Evolutionary conservation across 2,113 vertebrate genomes (phyloP), one percentile per base, ranked within the genome.

Genomic region (Oplegnathus fasciatus): DNA sequence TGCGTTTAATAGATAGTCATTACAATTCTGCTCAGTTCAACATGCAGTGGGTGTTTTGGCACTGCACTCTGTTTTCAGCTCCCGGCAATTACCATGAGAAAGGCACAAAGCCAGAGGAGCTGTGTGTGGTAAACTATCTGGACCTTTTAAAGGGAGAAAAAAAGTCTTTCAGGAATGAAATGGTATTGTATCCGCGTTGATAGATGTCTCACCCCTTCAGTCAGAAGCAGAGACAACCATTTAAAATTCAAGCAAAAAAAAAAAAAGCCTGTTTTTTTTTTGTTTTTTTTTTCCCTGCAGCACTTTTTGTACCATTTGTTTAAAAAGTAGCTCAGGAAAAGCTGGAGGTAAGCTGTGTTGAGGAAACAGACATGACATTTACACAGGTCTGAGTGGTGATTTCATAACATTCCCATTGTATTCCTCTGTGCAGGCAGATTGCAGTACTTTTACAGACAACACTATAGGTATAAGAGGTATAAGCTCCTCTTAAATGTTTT

Each of bases 61-160:
- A 24, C 73, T 18, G 71, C n/a, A 7, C 58, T 76, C 37, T 83
- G 73, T 66, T 82, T 83, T 82, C 81, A 57, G 86, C 68, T 82
- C 67, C 65, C 44, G 55, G 55, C 75, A 66, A 92, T 92, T 93
- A 91, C 69, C 87, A 94, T 93, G 89, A 90, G 78, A 93, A 93
- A 91, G 80, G 80, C 77, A 78, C 32, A 46, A 61, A 87, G 75
- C 86, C 81, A 78, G 81, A 79, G 73, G 57, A 83, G 67, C 73
- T 84, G 72, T 86, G 82, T 90, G 84, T 75, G 84, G 73, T 75
- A 77, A 85, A 89, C 80, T 82, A 60, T 84, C 82, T 46, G 62
- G 30, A 57, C 54, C 58, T 62, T 37, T 82, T 65, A 6, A 37
- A 6, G 34, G 6, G 34, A 6, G 9, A 14, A 6, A 57, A 75